A percentile compares a stretch with the other conserved stretches of the same genome.
phyloP scores from a whole-genome alignment of 2,113 vertebrate species.

The Microtus oregoni region DNA sequence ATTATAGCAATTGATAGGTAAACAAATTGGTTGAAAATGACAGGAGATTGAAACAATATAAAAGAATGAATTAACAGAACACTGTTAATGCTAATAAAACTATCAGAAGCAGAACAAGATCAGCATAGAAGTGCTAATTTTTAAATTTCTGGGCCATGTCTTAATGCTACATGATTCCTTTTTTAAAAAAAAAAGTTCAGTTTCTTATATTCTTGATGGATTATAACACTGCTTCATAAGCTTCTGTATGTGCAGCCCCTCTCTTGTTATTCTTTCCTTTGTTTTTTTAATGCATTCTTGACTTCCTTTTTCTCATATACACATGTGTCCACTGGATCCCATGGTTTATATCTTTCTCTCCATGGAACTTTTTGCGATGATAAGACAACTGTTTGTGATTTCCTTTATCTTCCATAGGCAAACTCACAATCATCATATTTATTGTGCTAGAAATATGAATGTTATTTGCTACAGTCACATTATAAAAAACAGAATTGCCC shows the following conservation, averaged over 20 bases:
- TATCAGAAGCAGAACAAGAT: constrained; percentile 33
- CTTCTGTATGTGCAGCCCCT: neutral
- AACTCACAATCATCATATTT: neutral
- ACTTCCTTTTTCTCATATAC: neutral
- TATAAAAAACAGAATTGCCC: neutral
- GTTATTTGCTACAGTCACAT: neutral
- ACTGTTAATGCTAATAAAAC: constrained; percentile 1
- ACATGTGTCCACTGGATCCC: neutral
- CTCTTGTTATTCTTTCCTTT: too few relatives aligned
- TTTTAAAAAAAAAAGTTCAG: neutral
- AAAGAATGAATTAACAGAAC: constrained; percentile 8
- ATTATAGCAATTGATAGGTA: constrained; percentile 50
- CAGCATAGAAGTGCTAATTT: neutral
- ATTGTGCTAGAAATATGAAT: neutral
- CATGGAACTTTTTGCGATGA: neutral
- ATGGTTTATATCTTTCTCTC: neutral
- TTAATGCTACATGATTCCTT: neutral
- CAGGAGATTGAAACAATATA: constrained; percentile 35
- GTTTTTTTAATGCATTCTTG: neutral
- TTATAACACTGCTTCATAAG: neutral
- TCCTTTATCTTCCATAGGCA: neutral
- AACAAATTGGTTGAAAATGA: neutral
- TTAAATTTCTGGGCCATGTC: neutral
- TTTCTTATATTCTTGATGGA: neutral
- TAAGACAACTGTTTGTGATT: constrained; percentile 16